Evolutionary conservation across 2,797 vertebrate species (phyloP).

Genomic region (Siniperca scherzeri): DNA sequence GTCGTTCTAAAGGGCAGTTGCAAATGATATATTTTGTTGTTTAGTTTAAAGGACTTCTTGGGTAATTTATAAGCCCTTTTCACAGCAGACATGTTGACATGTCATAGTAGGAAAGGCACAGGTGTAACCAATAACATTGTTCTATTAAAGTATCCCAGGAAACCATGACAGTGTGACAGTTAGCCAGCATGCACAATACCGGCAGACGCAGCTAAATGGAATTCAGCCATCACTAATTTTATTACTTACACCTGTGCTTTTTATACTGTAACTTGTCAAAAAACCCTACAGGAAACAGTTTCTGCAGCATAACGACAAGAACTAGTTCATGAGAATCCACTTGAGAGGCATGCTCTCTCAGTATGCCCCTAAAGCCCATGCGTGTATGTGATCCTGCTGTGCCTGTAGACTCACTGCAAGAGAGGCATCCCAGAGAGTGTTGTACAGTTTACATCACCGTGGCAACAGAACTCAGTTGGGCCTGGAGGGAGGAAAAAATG

Average conservation of each 20-base stretch:
- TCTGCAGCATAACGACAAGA: slow-evolving; percentile 15
- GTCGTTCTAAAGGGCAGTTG: background rate
- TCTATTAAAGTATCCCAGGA: background rate
- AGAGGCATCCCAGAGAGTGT: slow-evolving; percentile 45
- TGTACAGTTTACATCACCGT: slow-evolving; percentile 58
- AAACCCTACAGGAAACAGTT: background rate
- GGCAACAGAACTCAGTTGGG: slow-evolving; percentile 63
- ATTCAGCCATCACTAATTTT: slow-evolving; percentile 7
- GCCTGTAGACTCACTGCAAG: slow-evolving; percentile 33
- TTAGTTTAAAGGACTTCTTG: background rate
- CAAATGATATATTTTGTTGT: background rate
- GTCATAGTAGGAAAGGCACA: background rate
- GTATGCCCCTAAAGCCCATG: slow-evolving; percentile 6
- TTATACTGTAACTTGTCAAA: background rate
- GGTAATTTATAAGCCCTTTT: background rate
- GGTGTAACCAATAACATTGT: slow-evolving; percentile 7
- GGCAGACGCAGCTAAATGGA: background rate
- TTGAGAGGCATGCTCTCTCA: slow-evolving; percentile 25
- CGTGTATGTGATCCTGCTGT: slow-evolving; percentile 16
- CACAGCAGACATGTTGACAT: background rate
- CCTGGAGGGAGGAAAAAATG: slow-evolving; percentile 31
- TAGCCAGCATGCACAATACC: background rate
- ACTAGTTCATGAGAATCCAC: slow-evolving; percentile 5
- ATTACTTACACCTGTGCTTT: background rate
- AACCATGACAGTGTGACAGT: background rate